Conservation (phyloP, 2,797 vertebrate genomes). For the Esox masquinongy region DNA sequence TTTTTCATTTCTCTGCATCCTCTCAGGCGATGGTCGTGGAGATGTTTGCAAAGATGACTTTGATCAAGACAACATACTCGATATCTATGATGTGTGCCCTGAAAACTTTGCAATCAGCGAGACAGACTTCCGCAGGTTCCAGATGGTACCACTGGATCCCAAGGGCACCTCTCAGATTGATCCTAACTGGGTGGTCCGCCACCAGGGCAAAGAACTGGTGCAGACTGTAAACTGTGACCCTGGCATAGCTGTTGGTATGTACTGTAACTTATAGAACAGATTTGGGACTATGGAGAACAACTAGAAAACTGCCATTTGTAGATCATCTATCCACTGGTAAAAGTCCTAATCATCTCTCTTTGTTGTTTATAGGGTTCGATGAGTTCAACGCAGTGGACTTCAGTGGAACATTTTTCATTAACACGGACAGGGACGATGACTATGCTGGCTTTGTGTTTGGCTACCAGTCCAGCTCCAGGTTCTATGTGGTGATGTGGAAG, state of each 20-base stretch:
- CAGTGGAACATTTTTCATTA: conserved; percentile 98
- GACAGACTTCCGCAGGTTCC: conserved; percentile 97
- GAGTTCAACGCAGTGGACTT: conserved; percentile 99
- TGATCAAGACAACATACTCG: conserved; percentile 90
- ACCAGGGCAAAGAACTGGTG: conserved; percentile 97
- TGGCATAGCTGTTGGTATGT: conserved; percentile 94
- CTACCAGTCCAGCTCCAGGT: conserved; percentile 97
- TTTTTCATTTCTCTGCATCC: conserved; percentile 15
- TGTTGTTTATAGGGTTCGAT: conserved; percentile 82
- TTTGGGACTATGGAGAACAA: background rate
- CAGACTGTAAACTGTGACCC: conserved; percentile 99
- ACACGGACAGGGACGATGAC: conserved; percentile 97
- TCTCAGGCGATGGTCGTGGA: conserved; percentile 90
- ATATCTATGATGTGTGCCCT: conserved; percentile 93
- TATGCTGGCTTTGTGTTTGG: conserved; percentile 98
- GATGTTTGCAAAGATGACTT: conserved; percentile 97
- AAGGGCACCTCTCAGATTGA: conserved; percentile 98
- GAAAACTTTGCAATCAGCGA: conserved; percentile 96
- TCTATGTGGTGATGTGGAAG: conserved; percentile 99
- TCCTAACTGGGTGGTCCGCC: conserved; percentile 98
- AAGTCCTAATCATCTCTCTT: conserved; percentile 29
- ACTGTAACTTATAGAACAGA: background rate
- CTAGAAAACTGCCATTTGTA: background rate
- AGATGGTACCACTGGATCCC: conserved; percentile 98
- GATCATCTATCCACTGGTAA: background rate